Percentiles rank a stretch among this genome's conserved stretches.
Evolutionary conservation across 2,888 invertebrate genomes (phyloP).

Genomic region (Odontocolon sp.): DNA sequence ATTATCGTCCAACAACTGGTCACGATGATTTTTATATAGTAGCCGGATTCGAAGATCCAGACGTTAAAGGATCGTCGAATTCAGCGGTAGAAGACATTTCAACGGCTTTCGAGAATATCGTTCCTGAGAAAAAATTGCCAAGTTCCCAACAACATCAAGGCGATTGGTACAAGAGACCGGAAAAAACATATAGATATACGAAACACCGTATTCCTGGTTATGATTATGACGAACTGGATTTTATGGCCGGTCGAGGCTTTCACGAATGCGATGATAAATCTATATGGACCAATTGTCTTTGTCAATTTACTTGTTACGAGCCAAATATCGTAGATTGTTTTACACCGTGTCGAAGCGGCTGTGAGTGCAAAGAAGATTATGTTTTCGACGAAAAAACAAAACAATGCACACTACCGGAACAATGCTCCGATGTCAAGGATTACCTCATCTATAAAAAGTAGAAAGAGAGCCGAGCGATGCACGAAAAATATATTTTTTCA

Average conservation of each 20-base stretch:
- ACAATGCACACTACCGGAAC: slow-evolving; percentile 71
- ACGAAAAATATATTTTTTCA: not conserved
- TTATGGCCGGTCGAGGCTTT: slow-evolving; percentile 62
- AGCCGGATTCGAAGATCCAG: slow-evolving; percentile 49
- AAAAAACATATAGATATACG: slow-evolving; percentile 74
- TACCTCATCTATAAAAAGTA: slow-evolving; percentile 52
- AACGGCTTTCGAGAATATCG: slow-evolving; percentile 42
- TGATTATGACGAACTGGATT: slow-evolving; percentile 76
- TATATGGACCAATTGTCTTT: slow-evolving; percentile 76
- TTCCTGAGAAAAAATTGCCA: slow-evolving; percentile 1
- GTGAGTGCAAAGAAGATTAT: slow-evolving; percentile 77
- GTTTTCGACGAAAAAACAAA: slow-evolving; percentile 73
- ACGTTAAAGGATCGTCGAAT: slow-evolving; percentile 13
- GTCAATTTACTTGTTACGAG: slow-evolving; percentile 76
- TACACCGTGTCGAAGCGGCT: slow-evolving; percentile 75
- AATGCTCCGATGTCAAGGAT: slow-evolving; percentile 66
- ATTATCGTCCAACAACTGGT: slow-evolving; percentile 42
- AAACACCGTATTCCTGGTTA: slow-evolving; percentile 76
- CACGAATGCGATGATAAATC: slow-evolving; percentile 73
- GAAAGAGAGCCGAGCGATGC: not conserved
- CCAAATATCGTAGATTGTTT: slow-evolving; percentile 76
- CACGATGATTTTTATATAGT: slow-evolving; percentile 73
- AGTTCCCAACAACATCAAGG: slow-evolving; percentile 22
- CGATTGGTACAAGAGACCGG: slow-evolving; percentile 64
- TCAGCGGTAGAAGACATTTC: slow-evolving; percentile 32